phyloP scores from a whole-genome alignment of 2,888 invertebrate genomes.

The Lamproptera curius region DNA sequence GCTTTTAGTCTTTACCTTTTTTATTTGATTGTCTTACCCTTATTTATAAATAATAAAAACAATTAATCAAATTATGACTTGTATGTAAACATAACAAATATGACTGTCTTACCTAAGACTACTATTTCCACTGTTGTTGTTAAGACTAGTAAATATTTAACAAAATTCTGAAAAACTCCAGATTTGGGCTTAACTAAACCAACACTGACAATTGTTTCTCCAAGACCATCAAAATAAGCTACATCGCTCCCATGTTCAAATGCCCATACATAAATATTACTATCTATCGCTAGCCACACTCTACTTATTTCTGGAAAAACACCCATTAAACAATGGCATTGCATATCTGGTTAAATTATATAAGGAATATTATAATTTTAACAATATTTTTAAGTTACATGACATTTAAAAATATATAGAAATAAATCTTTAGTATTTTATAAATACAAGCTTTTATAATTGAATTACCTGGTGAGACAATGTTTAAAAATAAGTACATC shows the following conservation, averaged over 20 bases:
- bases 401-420: neutral
- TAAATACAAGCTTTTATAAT: neutral
- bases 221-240: constrained; percentile 97
- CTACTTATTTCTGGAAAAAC: constrained; percentile 96
- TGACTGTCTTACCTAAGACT: constrained; percentile 85
- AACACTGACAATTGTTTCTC: constrained; percentile 95
- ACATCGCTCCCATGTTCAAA: constrained; percentile 97
- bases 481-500: no score
- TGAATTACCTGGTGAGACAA: no score
- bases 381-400: no score
- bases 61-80: no score
- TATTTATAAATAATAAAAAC: no score
- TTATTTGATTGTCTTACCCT: no score
- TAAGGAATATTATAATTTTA: constrained; percentile 31
- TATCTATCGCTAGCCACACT: constrained; percentile 98
- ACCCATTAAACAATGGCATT: constrained; percentile 98
- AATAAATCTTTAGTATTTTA: constrained; percentile 11
- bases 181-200: constrained; percentile 93
- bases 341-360: constrained; percentile 84
- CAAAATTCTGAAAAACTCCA: constrained; percentile 92
- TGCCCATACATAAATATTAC: constrained; percentile 98
- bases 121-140: constrained; percentile 97
- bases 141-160: constrained; percentile 93
- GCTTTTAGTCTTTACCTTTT: no score
- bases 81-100: no score